phyloP scores from a whole-genome alignment of 1,140 invertebrate species.

The Saccostrea glomerata region DNA sequence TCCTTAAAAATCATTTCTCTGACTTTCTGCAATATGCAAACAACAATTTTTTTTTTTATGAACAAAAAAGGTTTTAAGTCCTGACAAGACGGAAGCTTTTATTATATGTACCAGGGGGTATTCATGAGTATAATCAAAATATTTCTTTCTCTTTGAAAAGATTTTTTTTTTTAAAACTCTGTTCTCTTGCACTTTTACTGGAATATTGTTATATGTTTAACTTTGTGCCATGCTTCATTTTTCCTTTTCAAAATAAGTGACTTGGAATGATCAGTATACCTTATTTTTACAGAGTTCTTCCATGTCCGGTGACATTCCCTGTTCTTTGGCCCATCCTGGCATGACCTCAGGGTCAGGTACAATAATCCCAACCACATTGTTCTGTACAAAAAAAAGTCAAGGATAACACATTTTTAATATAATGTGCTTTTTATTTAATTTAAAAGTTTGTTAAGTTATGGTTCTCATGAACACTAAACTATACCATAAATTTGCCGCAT shows the following conservation, averaged over 20 bases:
- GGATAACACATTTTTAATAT: too few relatives aligned
- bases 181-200: too few relatives aligned
- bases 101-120: too few relatives aligned
- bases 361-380: conserved; percentile 94
- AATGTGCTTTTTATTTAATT: background rate
- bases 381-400: conserved; percentile 81
- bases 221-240: too few relatives aligned
- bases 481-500: background rate
- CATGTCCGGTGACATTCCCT: conserved; percentile 73
- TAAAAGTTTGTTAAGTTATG: background rate
- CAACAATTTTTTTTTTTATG: too few relatives aligned
- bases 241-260: too few relatives aligned
- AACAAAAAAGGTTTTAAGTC: too few relatives aligned
- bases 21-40: conserved; percentile 81
- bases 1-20: conserved; percentile 94
- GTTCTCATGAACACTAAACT: background rate
- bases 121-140: too few relatives aligned
- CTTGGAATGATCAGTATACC: conserved; percentile 52
- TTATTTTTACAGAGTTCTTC: conserved; percentile 63
- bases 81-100: too few relatives aligned
- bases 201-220: too few relatives aligned
- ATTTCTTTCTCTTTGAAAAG: too few relatives aligned
- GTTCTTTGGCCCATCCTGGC: conserved; percentile 91
- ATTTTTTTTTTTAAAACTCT: background rate
- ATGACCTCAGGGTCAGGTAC: conserved; percentile 96